Evolutionary conservation across 2,888 invertebrate genomes (phyloP).

Genomic region (Polymixis flavicincta): DNA sequence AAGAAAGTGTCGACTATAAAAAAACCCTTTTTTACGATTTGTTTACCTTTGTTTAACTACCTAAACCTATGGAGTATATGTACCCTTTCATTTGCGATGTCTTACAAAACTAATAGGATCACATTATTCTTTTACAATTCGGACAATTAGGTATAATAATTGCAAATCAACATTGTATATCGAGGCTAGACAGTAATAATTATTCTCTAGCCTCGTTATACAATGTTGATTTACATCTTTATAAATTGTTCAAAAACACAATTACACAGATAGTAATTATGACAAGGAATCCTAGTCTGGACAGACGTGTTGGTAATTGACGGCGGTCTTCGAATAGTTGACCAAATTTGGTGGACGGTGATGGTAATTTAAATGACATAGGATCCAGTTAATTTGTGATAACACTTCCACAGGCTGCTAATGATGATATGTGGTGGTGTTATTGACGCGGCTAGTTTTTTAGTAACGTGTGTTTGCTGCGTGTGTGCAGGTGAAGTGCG

Average conservation of each 20-base stretch:
- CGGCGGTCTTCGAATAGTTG: neutral
- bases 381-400: neutral
- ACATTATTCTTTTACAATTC: neutral
- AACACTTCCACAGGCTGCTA: neutral
- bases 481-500: slow-evolving; percentile 11
- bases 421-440: no score
- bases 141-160: no score
- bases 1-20: no score
- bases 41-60: no score
- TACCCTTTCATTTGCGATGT: no score
- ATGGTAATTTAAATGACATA: neutral
- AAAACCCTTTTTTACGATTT: no score
- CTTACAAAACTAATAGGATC: no score
- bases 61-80: no score
- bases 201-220: neutral
- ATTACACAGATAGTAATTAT: neutral
- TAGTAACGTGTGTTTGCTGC: neutral
- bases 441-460: neutral
- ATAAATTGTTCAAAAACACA: neutral
- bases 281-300: no score
- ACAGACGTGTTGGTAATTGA: no score
- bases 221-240: neutral
- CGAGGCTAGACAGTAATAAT: no score
- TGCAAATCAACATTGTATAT: no score
- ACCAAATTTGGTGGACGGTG: neutral